Evolutionary conservation across 2,888 invertebrate species (phyloP), one percentile per base, ranked within the genome.

Genomic region (Spatulosminthurus flaviceps): DNA sequence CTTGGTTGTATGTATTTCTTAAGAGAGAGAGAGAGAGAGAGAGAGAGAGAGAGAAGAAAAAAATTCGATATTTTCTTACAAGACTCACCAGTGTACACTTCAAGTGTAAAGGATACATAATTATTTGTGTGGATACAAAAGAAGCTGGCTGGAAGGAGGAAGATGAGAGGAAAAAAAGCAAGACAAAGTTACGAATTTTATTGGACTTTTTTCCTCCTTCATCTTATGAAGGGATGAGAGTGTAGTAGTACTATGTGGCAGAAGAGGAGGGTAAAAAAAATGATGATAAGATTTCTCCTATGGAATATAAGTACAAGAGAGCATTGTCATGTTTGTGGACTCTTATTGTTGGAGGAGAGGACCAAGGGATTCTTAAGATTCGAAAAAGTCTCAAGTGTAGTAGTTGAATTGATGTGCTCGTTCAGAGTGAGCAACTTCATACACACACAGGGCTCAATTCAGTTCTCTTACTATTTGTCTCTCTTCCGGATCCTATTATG

Each of bases 181-280:
- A 34, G 70, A 34, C 70, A 70, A 70, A 70, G 70, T 70, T 70
- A 70, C 41, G 41, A 70, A 70, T 70, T 70, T 70, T 70, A 70
- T 70, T 70, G 70, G 34, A 70, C 29, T 34, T 70, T 70, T 70
- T 34, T 41, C n/a, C 28, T 60, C 60, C 24, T 64, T 22, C 24
- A 1, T 64, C 24, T 64, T 64, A 11, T 22, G 34, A 34, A 9
- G 9, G 34, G 9, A 34, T n/a, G n/a, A n/a, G n/a, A n/a, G n/a
- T n/a, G n/a, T n/a, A n/a, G n/a, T n/a, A n/a, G n/a, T n/a, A n/a
- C n/a, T n/a, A n/a, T 34, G 34, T 34, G 34, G 34, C 34, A 34
- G 9, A 9, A 34, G 34, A 26, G 21, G 34, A 34, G 34, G 1
- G 21, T 11, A 24, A 5, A 26, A 66, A 5, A 21, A 66, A 19